A percentile compares a stretch with the other conserved stretches of the same genome.
Conservation (phyloP, 2,113 vertebrate genomes). For the Enhydra lutris region DNA sequence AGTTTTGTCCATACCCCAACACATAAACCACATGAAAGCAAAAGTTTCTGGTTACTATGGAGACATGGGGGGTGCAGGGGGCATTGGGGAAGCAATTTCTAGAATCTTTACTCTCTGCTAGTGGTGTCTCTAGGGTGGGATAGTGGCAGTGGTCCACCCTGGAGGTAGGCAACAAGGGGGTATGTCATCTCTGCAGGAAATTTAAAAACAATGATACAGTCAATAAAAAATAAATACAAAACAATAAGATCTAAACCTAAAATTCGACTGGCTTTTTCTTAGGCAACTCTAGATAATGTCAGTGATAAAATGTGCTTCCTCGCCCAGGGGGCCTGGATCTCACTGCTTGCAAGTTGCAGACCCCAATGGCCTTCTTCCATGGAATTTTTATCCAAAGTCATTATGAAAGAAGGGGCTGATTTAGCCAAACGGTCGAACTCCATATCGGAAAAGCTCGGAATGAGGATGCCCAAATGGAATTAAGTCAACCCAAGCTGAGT, state of each 20-base stretch:
- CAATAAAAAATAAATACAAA: neutral
- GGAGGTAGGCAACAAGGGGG: neutral
- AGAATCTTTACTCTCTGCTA: neutral
- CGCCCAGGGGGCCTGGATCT: accelerated
- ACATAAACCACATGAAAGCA: neutral
- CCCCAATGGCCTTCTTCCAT: neutral
- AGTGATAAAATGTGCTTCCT: neutral
- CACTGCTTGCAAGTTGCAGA: neutral
- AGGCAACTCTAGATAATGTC: neutral
- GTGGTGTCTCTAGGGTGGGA: accelerated
- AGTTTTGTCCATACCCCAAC: neutral
- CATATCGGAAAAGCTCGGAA: neutral
- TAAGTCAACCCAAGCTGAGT: neutral
- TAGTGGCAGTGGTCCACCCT: neutral
- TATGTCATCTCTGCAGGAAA: neutral
- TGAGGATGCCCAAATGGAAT: neutral
- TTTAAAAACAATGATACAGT: neutral
- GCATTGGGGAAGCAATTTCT: neutral
- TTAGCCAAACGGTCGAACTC: neutral
- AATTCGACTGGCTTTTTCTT: neutral
- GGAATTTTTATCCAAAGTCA: neutral
- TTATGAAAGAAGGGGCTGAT: neutral
- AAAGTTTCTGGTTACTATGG: neutral
- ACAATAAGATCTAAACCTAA: neutral
- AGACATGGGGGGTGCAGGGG: neutral